Percentiles rank a stretch among this genome's conserved stretches.
Evolutionary conservation across 2,888 invertebrate species (phyloP).

Genomic region (Sinelater perroti): DNA sequence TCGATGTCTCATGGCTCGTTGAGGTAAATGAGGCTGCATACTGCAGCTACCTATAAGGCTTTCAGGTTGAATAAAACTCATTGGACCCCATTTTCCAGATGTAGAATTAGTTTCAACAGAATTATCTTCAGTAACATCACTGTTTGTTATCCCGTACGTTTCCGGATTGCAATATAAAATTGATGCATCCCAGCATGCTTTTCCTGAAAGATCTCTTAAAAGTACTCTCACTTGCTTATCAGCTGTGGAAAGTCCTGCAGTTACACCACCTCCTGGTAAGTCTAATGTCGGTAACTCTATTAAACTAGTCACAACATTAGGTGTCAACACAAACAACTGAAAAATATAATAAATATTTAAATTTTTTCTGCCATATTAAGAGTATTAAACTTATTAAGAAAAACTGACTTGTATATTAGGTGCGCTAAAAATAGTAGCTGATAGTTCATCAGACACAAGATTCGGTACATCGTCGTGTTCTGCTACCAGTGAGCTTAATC

Average conservation of each 20-base stretch:
- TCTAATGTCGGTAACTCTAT: conserved; percentile 89
- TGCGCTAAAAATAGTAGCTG: conserved; percentile 81
- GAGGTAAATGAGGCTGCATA: conserved; percentile 61
- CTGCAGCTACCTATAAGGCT: conserved; percentile 52
- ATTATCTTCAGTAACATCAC: conserved; percentile 2
- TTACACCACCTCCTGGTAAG: conserved; percentile 79
- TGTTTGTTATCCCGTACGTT: not conserved
- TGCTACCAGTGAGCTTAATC: conserved; percentile 87
- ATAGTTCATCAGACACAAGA: conserved; percentile 76
- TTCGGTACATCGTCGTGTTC: conserved; percentile 90
- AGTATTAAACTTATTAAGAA: not conserved
- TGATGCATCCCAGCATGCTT: conserved; percentile 96
- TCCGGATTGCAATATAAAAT: conserved; percentile 84
- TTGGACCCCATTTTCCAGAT: conserved; percentile 44
- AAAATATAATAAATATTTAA: conserved; percentile 51
- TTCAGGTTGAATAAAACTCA: conserved; percentile 53
- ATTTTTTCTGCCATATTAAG: conserved; percentile 9
- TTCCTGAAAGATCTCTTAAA: conserved; percentile 89
- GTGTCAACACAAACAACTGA: conserved; percentile 85
- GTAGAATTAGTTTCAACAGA: conserved; percentile 24
- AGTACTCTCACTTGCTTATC: conserved; percentile 82
- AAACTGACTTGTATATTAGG: conserved; percentile 76
- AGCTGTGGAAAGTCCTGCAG: conserved; percentile 80
- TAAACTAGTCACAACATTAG: conserved; percentile 84
- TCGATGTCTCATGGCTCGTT: conserved; percentile 75